Evolutionary conservation across 2,888 invertebrate species (phyloP), one percentile per base, ranked within the genome.

Genomic region (Polyommatus icarus): DNA sequence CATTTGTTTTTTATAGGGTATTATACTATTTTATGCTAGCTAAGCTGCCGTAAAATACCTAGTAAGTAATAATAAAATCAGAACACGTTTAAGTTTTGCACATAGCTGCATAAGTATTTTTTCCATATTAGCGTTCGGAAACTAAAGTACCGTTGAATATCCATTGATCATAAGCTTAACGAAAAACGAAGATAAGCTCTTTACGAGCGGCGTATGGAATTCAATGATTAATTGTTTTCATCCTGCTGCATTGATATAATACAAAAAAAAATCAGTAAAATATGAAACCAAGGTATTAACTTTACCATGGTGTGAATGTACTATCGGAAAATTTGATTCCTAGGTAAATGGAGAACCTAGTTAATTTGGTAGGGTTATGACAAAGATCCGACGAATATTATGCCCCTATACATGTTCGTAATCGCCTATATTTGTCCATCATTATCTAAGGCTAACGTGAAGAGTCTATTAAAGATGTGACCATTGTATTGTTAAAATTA

Each of bases 81-180:
- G 10, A 54, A 5, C 18, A 5, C 50, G 4, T 18, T 4, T 18
- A 15, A 15, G 50, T 50, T 50, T 15, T 50, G 15, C 50, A 50
- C 15, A 50, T 15, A 50, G 3, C 54, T 54, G 18, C 54, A 18
- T 18, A 54, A 18, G 18, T 54, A 54, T 5, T 54, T 54, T 54
- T 54, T 54, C 5, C 18, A 54, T 54, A 54, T 46, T 54, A 59
- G 20, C 59, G 20, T 61, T 12, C 20, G 59, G 8, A 24, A 61
- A 61, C 61, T 61, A 61, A 61, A 61, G 61, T 24, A 24, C 61
- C 24, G 20, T 61, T 24, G 24, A 20, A 61, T 61, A 24, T 61
- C 61, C 61, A 61, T 61, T 24, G 61, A 61, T 61, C 24, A 61
- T 61, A 61, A 61, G 24, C 61, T 61, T 61, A 20, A 61, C 61